Conservation (phyloP, 2,888 invertebrate genomes). For the Anoplius nigerrimus region DNA sequence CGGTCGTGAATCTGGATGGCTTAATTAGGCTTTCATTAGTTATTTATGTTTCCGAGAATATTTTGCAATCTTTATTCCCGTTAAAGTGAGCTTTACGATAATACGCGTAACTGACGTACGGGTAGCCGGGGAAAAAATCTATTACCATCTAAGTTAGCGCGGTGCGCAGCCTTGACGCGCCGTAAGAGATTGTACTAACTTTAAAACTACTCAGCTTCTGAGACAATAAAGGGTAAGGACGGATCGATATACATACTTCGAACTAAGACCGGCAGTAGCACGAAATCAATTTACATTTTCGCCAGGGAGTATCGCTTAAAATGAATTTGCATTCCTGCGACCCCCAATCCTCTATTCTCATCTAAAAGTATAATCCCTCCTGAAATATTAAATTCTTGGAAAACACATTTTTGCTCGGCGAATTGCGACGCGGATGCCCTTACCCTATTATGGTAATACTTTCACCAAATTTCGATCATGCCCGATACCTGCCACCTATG, state of each 20-base stretch:
- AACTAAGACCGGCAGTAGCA: conserved; percentile 45
- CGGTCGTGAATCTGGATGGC: too few species aligned
- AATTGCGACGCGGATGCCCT: conserved; percentile 37
- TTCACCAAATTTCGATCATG: conserved; percentile 33
- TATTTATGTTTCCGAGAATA: too few species aligned
- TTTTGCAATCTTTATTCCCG: too few species aligned
- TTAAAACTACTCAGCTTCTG: background rate
- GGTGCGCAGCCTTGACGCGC: too few species aligned
- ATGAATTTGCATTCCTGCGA: conserved; percentile 58
- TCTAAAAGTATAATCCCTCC: conserved; percentile 63
- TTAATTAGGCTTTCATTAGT: too few species aligned
- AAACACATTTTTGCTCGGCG: conserved; percentile 55
- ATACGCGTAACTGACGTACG: too few species aligned
- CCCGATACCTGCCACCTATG: conserved; percentile 14
- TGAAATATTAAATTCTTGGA: conserved; percentile 63
- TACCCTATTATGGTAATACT: conserved; percentile 47
- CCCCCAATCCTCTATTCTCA: conserved; percentile 51
- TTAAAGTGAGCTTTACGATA: too few species aligned
- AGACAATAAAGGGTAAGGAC: conserved; percentile 42
- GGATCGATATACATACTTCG: conserved; percentile 44
- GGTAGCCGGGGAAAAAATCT: too few species aligned
- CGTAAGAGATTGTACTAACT: too few species aligned
- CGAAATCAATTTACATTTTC: conserved; percentile 61
- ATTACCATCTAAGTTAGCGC: too few species aligned
- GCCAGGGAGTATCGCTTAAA: conserved; percentile 55